A percentile compares a stretch with the other conserved stretches of the same genome.
These are phyloP conservation scores for Euclidia mi DNA, from an alignment of 2,888 invertebrate species.

Conservation along the genomic window DNA sequence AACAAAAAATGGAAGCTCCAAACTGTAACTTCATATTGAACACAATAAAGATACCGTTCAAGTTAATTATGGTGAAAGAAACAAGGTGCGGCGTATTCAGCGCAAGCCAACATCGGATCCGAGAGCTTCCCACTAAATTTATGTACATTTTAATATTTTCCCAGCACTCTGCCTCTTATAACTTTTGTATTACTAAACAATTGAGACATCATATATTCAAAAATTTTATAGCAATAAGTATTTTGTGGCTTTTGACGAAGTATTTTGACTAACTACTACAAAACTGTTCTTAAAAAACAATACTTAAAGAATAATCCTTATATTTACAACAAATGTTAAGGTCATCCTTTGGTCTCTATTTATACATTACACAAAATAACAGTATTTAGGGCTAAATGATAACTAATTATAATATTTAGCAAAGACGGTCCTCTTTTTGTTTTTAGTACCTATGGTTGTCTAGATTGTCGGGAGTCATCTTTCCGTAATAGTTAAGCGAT, in stretches of 20 bases:
- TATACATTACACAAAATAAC: no score
- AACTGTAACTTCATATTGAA: no score
- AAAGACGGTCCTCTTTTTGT: no score
- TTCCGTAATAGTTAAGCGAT: no score
- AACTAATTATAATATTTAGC: no score
- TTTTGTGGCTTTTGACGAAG: not conserved
- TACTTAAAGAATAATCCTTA: not conserved
- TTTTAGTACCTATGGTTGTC: no score
- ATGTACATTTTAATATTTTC: constrained; percentile 8
- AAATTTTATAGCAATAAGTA: not conserved
- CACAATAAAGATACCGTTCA: not conserved
- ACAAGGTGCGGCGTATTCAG: not conserved
- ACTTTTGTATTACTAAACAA: not conserved
- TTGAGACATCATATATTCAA: constrained; percentile 3
- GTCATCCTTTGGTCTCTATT: no score
- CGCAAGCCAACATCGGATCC: not conserved
- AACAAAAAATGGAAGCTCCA: no score
- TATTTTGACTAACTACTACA: no score
- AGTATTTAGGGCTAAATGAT: no score
- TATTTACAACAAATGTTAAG: no score
- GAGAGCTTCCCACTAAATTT: not conserved
- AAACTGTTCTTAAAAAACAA: not conserved
- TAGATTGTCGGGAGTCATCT: no score
- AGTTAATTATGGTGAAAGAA: constrained; percentile 1
- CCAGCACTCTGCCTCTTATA: not conserved